Evolutionary conservation across 2,797 vertebrate species (phyloP).

Genomic region (Botia almorhae): DNA sequence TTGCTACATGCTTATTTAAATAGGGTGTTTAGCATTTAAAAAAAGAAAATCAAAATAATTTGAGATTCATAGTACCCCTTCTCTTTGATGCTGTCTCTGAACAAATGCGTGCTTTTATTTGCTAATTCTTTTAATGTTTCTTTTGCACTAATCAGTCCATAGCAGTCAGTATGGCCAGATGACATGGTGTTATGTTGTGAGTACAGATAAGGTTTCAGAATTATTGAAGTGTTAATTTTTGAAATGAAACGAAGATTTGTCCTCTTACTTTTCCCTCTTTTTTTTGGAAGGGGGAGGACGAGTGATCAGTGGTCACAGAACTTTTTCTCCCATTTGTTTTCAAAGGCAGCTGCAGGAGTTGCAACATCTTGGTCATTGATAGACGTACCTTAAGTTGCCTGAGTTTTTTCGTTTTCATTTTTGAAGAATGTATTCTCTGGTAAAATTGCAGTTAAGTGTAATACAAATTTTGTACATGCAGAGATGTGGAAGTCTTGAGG

Average conservation of each 20-base stretch:
- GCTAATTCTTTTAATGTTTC: conserved; percentile 30
- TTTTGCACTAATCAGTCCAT: conserved; percentile 32
- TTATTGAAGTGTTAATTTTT: conserved; percentile 3
- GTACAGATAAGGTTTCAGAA: conserved; percentile 1
- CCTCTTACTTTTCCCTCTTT: neutral
- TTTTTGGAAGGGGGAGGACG: neutral
- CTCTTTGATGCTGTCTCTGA: neutral
- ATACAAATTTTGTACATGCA: conserved; percentile 13
- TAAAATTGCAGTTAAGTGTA: conserved; percentile 27
- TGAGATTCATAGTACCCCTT: neutral
- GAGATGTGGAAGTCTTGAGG: conserved; percentile 4
- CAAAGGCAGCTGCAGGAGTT: conserved; percentile 39
- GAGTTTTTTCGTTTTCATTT: neutral
- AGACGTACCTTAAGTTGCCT: conserved; percentile 40
- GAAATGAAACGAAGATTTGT: conserved; percentile 10
- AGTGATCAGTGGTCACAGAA: neutral
- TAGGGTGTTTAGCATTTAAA: conserved; percentile 15
- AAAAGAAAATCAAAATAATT: neutral
- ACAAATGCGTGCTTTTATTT: conserved; percentile 32
- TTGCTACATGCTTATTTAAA: conserved; percentile 74
- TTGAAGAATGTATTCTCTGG: conserved; percentile 15
- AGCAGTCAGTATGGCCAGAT: conserved; percentile 42
- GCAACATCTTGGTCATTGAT: neutral
- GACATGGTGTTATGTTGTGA: conserved; percentile 40
- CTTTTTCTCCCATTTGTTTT: conserved; percentile 1